Evolutionary conservation across 1,140 invertebrate genomes (phyloP), one percentile per base, ranked within the genome.

Genomic region (Watersipora subatra): DNA sequence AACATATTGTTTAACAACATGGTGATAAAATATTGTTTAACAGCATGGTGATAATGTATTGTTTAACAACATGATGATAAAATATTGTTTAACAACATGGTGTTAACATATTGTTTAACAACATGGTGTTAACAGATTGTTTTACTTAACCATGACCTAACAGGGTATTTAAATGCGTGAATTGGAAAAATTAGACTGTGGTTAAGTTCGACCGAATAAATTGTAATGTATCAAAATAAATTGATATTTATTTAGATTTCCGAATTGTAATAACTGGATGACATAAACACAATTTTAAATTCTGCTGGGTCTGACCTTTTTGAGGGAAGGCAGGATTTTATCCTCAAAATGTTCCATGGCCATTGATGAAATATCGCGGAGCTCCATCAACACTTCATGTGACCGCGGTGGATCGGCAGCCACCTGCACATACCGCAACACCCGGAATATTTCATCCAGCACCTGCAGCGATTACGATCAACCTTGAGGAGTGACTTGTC

Each of bases 311-410:
- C 34, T 46, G 7, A 46, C 34, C 30, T 69, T 64, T 64, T 76
- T 75, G 22, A 81, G 66, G 25, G 65, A 65, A 30, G 88, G 87
- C 58, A 86, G 78, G 69, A 95, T 91, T 73, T 91, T 88, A 70
- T 95, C 92, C 75, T 94, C 92, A 81, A 96, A 96, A 79, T 95
- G 90, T 74, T 96, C 92, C 83, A 94, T 95, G 0, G 92, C 92
- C 92, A 95, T 95, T 27, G 91, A 93, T 17, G 90, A 93, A 63
- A 94, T 91, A 73, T 95, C 92, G 1, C 91, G 79, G 1, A 94
- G 73, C 75, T 93, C 92, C 76, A 92, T 89, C 0, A 94, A 80
- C 1, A 93, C 85, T 76, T 93, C 91, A 73, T 92, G 89, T 0
- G 89, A 85, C 20, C 88, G 81, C 0, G 90, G 87, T 1, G 87